A percentile compares a stretch with the other conserved stretches of the same genome.
phyloP scores from a whole-genome alignment of 2,113 vertebrate genomes.

The Calonectris borealis region DNA sequence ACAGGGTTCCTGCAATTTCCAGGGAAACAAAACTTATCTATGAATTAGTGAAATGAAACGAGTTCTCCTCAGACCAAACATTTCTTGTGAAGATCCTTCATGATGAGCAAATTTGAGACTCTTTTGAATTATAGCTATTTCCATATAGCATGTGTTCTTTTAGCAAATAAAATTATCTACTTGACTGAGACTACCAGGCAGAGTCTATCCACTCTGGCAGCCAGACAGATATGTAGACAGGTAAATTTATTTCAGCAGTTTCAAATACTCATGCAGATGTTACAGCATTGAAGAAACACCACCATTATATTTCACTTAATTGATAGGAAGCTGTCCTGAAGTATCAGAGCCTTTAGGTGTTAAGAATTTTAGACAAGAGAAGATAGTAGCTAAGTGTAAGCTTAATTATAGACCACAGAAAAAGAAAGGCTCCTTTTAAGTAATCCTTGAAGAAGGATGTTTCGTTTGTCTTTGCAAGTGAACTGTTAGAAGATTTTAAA shows the following conservation, averaged over 20 bases:
- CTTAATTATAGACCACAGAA: not conserved
- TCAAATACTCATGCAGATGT: not conserved
- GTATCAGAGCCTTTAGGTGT: not conserved
- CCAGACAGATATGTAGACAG: not conserved
- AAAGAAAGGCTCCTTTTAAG: not conserved
- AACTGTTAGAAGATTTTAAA: not conserved
- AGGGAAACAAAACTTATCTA: not conserved
- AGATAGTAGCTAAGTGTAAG: not conserved
- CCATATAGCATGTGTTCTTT: not conserved
- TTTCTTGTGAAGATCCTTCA: not conserved
- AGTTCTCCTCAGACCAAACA: not conserved
- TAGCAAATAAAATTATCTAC: not conserved
- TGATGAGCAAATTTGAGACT: not conserved
- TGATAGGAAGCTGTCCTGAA: not conserved
- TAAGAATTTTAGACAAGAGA: not conserved
- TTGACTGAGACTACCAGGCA: not conserved
- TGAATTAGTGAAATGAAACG: not conserved
- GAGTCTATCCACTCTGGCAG: not conserved
- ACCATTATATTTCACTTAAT: not conserved
- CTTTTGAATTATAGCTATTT: not conserved
- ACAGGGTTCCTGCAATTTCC: not conserved
- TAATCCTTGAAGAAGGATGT: not conserved
- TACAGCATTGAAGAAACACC: not conserved
- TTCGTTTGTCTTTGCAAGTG: not conserved
- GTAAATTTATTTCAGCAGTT: not conserved